Evolutionary conservation across 2,113 vertebrate species (phyloP).

Genomic region (Tapirus terrestris): DNA sequence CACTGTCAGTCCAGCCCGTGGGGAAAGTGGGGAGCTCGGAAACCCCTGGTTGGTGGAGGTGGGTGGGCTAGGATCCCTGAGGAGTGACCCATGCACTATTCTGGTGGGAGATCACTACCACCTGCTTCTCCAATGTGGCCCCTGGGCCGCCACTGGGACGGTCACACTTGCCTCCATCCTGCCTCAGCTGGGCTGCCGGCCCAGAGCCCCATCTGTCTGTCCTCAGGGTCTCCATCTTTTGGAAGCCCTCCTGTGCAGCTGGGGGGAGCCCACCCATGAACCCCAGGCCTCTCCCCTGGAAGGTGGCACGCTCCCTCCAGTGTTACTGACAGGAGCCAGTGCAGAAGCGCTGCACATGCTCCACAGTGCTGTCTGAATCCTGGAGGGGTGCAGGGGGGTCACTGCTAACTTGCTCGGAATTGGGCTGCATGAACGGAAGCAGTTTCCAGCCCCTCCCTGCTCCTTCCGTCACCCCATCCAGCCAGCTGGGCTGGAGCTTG

Average conservation of each 20-base stretch:
- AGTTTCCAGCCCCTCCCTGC: background rate
- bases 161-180: background rate
- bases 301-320: background rate
- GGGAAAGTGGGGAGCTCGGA: background rate
- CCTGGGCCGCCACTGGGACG: accelerated
- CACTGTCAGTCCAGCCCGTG: background rate
- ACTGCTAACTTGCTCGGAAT: background rate
- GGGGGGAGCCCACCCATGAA: accelerated
- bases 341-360: accelerated
- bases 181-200: background rate
- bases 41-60: background rate
- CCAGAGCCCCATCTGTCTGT: background rate
- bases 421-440: accelerated
- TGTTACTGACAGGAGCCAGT: background rate
- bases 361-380: background rate
- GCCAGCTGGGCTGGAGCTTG: background rate
- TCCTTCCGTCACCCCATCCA: background rate
- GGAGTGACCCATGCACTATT: background rate
- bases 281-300: background rate
- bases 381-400: accelerated
- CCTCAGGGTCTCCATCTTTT: background rate
- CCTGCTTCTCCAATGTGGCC: background rate
- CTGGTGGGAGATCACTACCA: background rate
- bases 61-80: background rate
- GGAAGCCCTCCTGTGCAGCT: background rate